Conservation (phyloP, 2,888 invertebrate species). For the Coelinius sp. region DNA sequence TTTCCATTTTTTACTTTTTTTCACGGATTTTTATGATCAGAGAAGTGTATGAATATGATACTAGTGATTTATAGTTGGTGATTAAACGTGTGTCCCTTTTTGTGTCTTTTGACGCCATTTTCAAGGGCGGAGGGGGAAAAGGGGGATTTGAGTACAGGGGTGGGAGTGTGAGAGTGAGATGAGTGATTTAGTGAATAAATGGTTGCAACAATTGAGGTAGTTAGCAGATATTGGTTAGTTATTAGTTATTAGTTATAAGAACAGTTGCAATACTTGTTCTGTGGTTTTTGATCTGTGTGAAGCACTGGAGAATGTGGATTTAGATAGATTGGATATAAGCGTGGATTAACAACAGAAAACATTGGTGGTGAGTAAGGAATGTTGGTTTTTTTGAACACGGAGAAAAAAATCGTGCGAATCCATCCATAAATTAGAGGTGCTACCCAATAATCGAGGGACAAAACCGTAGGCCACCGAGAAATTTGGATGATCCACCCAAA, state of each 20-base stretch:
- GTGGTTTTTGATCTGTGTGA: not conserved
- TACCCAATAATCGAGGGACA: too few relatives aligned
- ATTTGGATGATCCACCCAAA: too few relatives aligned
- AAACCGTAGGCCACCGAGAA: too few relatives aligned
- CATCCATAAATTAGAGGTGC: too few relatives aligned
- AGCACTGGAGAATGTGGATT: not conserved
- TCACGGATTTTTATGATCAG: not conserved
- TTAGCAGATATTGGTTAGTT: not conserved
- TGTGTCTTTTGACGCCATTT: constrained; percentile 25
- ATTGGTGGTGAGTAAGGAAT: not conserved
- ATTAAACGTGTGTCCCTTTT: constrained; percentile 6
- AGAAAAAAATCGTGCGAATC: too few relatives aligned
- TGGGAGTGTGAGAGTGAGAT: not conserved
- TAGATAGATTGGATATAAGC: not conserved
- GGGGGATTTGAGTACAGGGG: not conserved
- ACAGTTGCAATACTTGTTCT: not conserved
- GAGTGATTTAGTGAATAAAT: not conserved
- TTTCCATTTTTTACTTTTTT: not conserved
- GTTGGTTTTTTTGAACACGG: not conserved
- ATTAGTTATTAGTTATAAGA: not conserved
- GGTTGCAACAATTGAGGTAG: not conserved
- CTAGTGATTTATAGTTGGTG: constrained; percentile 6
- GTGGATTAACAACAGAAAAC: not conserved
- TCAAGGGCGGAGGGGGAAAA: not conserved
- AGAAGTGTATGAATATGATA: not conserved